Base-by-base conservation (phyloP, 64 coral and sea anemone genomes). In the Pocillopora damicornis region DNA sequence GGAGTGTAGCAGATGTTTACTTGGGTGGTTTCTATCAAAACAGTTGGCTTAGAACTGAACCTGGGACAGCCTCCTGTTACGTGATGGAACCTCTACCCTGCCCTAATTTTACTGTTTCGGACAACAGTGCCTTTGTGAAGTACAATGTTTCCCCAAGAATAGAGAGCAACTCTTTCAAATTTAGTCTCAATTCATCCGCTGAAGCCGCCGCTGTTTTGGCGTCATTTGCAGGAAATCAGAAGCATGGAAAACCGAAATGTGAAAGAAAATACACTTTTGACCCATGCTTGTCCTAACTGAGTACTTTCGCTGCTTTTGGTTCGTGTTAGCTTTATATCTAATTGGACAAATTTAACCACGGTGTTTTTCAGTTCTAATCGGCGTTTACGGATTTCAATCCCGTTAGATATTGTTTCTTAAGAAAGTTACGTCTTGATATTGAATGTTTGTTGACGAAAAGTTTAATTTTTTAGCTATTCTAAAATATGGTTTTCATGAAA, bases 121-220 rank as follows among this genome's bases (percentile, higher is more conserved):
- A 85, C 71, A 85, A 85, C 65, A 85, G 81, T 22, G 81, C 81
- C 15, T 85, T 85, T 57, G 81, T 85, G 17, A 85, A 85, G 64
- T 85, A 85, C 37, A 58, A 65, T 23, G 37, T 23, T 3, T n/a
- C 81, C 57, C 65, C 81, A 38, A 71, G 37, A 37, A 58, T 58
- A 63, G 64, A 66, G 1, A 65, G 42, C 81, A 71, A 58, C 9
- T 71, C 81, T 6, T 85, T 71, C 26, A 51, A 37, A 58, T 85
- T 57, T 85, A 63, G 64, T 23, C 81, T 7, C 72, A 17, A 26
- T 81, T 57, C 63, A 22, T 85, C 81, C 64, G 36, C 42, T 23
- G 81, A 73, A 56, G 64, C 65, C 25, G 81, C 81, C 38, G 42
- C 81, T 1, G 64, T 85, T 18, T 58, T 85, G 42, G 64, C 81